A percentile compares a stretch with the other conserved stretches of the same genome.
These are phyloP conservation scores for Coleophora deauratella DNA, from an alignment of 2,888 invertebrate genomes.

Conservation along the genomic window DNA sequence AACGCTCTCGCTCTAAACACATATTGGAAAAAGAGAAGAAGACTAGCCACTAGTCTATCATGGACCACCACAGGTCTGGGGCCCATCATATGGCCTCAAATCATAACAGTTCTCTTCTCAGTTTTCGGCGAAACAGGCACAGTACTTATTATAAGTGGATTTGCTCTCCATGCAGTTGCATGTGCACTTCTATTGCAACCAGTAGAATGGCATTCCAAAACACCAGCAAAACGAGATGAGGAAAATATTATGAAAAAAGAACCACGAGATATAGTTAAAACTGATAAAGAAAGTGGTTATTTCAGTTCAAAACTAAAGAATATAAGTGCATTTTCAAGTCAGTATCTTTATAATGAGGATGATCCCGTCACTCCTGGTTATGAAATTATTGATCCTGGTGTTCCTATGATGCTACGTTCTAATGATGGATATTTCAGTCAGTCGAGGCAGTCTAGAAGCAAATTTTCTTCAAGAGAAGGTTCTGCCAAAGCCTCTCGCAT, in stretches of 20 bases:
- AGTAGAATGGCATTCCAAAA: slow-evolving; percentile 81
- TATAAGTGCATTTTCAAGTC: slow-evolving; percentile 73
- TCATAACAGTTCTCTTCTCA: slow-evolving; percentile 77
- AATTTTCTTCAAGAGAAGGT: slow-evolving; percentile 52
- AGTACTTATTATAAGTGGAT: slow-evolving; percentile 77
- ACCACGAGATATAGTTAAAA: slow-evolving; percentile 15
- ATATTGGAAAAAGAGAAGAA: slow-evolving; percentile 80
- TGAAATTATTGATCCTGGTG: slow-evolving; percentile 78
- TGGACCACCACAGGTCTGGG: slow-evolving; percentile 83
- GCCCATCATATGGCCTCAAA: slow-evolving; percentile 81
- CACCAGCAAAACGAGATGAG: slow-evolving; percentile 36
- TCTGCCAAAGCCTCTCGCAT: slow-evolving; percentile 60
- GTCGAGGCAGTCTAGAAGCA: slow-evolving; percentile 58
- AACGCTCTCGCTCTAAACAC: slow-evolving; percentile 82
- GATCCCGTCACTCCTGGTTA: slow-evolving; percentile 76
- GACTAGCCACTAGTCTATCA: slow-evolving; percentile 80
- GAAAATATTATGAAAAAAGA: slow-evolving; percentile 34
- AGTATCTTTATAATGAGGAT: slow-evolving; percentile 78
- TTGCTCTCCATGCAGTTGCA: slow-evolving; percentile 79
- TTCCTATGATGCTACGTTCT: slow-evolving; percentile 78
- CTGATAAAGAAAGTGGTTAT: slow-evolving; percentile 47
- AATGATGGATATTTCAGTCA: slow-evolving; percentile 78
- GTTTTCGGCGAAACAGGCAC: slow-evolving; percentile 78
- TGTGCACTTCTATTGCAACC: slow-evolving; percentile 82
- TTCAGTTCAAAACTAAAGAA: slow-evolving; percentile 61